Conservation (phyloP, 64 coral and sea anemone species). For the Platygyra sinensis region DNA sequence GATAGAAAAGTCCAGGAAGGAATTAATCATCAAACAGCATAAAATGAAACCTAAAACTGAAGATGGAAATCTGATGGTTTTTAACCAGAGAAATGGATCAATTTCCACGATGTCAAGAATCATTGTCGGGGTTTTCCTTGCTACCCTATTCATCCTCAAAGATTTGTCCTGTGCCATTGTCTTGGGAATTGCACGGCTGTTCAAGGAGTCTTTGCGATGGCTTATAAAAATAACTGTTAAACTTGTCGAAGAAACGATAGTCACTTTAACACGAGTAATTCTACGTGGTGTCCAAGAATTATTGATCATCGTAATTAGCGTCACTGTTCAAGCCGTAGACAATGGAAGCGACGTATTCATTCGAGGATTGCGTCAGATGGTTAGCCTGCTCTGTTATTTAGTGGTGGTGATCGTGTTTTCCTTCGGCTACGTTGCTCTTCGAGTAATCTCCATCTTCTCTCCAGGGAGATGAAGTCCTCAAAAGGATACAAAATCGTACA, state of each 20-base stretch:
- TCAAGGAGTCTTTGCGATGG: neutral
- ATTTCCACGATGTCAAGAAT: neutral
- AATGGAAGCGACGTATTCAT: neutral
- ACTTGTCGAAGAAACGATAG: neutral
- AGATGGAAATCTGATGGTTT: neutral
- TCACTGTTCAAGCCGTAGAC: neutral
- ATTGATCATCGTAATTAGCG: neutral
- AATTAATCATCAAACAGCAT: neutral
- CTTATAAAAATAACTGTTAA: neutral
- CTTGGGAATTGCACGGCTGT: neutral
- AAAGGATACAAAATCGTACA: no score
- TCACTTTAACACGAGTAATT: neutral
- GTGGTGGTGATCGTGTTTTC: neutral
- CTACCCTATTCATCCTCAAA: neutral
- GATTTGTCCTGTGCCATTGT: neutral
- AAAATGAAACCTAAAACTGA: neutral
- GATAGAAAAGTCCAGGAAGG: neutral
- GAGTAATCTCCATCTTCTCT: neutral
- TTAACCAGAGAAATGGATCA: neutral
- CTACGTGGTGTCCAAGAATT: neutral
- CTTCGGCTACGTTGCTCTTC: neutral
- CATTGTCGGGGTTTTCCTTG: neutral
- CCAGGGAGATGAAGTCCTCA: neutral
- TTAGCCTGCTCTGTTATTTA: neutral
- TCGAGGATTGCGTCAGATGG: neutral